Percentiles rank a stretch among this genome's conserved stretches.
phyloP scores from a whole-genome alignment of 2,888 invertebrate species.

The Hermaeophaga mercurialis region DNA sequence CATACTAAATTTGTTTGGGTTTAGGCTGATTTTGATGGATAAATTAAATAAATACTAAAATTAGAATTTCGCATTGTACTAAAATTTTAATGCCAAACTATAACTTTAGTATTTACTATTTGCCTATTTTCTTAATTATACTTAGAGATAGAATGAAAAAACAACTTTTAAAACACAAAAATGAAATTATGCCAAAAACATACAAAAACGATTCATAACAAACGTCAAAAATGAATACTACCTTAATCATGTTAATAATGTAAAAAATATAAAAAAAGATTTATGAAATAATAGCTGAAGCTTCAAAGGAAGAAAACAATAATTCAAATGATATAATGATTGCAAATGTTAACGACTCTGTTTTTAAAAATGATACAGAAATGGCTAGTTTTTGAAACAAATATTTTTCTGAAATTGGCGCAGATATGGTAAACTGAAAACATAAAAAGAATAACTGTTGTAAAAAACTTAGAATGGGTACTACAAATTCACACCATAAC shows the following conservation, averaged over 20 bases:
- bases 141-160: no score
- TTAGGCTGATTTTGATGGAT: no score
- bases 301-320: not conserved
- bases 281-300: no score
- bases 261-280: not conserved
- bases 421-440: not conserved
- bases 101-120: no score
- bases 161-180: no score
- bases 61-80: no score
- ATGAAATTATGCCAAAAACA: not conserved
- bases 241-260: not conserved
- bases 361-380: not conserved
- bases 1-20: no score
- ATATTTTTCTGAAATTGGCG: not conserved
- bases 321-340: not conserved
- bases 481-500: no score
- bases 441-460: no score
- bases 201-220: not conserved
- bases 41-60: no score
- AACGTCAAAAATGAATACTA: slow-evolving; percentile 3
- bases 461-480: not conserved
- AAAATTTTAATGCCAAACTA: no score
- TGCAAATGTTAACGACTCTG: not conserved
- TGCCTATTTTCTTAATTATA: no score
- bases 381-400: not conserved